Percentiles rank a stretch among this genome's conserved stretches.
These are phyloP conservation scores for Beris chalybata DNA, from an alignment of 2,888 invertebrate species.

Conservation along the genomic window DNA sequence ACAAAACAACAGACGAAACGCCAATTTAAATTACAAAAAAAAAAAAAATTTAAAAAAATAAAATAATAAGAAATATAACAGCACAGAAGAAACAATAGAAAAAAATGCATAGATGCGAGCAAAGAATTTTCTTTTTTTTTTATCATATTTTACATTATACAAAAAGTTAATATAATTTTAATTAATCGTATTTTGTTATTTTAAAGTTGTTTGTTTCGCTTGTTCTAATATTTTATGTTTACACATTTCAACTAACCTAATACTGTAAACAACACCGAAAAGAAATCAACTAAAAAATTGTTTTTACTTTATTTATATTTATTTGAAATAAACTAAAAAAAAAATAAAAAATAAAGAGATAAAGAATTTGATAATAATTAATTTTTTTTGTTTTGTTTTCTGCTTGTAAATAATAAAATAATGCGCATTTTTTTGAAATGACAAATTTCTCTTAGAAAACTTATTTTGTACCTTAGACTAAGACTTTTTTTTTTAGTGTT, in stretches of 20 bases:
- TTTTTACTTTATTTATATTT: too few species aligned
- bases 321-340: too few species aligned
- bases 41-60: neutral
- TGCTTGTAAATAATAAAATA: constrained; percentile 22
- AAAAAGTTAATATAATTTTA: constrained; percentile 20
- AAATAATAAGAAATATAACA: constrained; percentile 23
- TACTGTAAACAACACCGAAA: constrained; percentile 28
- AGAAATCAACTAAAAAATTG: constrained; percentile 7
- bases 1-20: constrained; percentile 39
- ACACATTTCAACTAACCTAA: constrained; percentile 32
- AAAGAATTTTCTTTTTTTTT: constrained; percentile 24
- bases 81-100: constrained; percentile 8
- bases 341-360: constrained; percentile 19
- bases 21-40: constrained; percentile 34
- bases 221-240: constrained; percentile 22
- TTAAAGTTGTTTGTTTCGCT: constrained; percentile 27
- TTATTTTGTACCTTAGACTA: constrained; percentile 32
- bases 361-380: constrained; percentile 22
- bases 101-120: constrained; percentile 29
- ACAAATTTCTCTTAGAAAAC: constrained; percentile 30
- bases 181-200: constrained; percentile 13
- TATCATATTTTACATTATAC: constrained; percentile 32
- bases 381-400: constrained; percentile 11
- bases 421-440: constrained; percentile 26
- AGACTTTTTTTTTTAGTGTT: constrained; percentile 24